Conservation (phyloP, 2,797 vertebrate genomes). For the Sebastes steindachneri region DNA sequence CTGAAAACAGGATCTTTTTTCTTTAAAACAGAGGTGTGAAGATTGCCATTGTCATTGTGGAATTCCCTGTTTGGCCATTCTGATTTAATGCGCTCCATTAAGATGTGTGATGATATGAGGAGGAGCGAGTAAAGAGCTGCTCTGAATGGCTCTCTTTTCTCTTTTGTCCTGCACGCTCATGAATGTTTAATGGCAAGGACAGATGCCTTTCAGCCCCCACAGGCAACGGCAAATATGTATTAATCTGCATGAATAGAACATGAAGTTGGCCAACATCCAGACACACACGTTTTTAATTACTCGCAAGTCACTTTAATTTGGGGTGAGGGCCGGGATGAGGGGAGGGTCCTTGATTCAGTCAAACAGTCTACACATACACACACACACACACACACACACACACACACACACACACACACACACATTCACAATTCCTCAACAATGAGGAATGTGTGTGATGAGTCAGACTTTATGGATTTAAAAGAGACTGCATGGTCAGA, state of each 20-base stretch:
- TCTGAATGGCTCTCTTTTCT: conserved; percentile 17
- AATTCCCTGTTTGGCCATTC: conserved; percentile 68
- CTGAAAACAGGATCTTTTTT: background rate
- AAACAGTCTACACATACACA: background rate
- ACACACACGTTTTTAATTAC: conserved; percentile 83
- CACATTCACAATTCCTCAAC: background rate
- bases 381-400: background rate
- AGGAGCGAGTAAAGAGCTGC: conserved; percentile 35
- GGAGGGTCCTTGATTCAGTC: conserved; percentile 44
- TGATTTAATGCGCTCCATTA: conserved; percentile 76
- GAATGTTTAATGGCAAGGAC: conserved; percentile 84
- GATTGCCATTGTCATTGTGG: conserved; percentile 67
- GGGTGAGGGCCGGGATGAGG: conserved; percentile 31
- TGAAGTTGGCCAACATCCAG: conserved; percentile 79
- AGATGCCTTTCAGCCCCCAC: conserved; percentile 80
- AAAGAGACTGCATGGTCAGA: conserved; percentile 10
- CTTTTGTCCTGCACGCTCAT: conserved; percentile 72
- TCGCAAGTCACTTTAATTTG: conserved; percentile 76
- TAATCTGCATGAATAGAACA: conserved; percentile 87
- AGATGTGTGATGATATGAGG: conserved; percentile 66
- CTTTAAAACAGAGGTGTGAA: conserved; percentile 64
- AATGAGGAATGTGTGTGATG: background rate
- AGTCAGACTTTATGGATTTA: conserved; percentile 4
- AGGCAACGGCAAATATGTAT: conserved; percentile 84
- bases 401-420: background rate